A percentile compares a stretch with the other conserved stretches of the same genome.
These are phyloP conservation scores for Eubasilissa splendida DNA, from an alignment of 2,888 invertebrate genomes.

Conservation along the genomic window DNA sequence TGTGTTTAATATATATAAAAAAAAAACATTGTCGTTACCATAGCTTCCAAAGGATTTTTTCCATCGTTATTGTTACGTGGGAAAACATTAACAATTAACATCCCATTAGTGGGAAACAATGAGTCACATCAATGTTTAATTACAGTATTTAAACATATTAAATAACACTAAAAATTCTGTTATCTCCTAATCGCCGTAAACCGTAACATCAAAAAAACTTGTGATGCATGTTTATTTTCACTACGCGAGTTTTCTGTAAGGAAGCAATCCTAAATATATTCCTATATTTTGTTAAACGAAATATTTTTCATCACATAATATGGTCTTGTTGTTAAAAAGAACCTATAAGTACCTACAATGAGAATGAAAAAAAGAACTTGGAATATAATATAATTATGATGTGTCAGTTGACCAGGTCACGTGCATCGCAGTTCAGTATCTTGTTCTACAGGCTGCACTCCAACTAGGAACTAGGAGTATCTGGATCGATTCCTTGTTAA, in stretches of 20 bases:
- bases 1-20: not conserved
- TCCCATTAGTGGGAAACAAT: constrained; percentile 34
- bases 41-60: not conserved
- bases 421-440: not conserved
- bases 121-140: constrained; percentile 32
- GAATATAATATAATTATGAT: no score
- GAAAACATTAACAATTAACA: constrained; percentile 36
- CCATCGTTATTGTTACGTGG: constrained; percentile 14
- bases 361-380: no score
- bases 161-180: constrained; percentile 31
- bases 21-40: constrained; percentile 7
- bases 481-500: constrained; percentile 24
- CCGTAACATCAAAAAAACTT: no score
- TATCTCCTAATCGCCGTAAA: not conserved
- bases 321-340: no score
- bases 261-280: no score
- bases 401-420: constrained; percentile 14
- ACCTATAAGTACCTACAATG: no score
- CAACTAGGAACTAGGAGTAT: constrained; percentile 4
- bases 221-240: no score
- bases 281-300: no score
- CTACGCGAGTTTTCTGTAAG: no score
- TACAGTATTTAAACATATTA: constrained; percentile 27
- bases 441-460: not conserved
- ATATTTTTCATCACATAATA: no score